A percentile compares a stretch with the other conserved stretches of the same genome.
Conservation (phyloP, 2,888 invertebrate genomes). For the Galerucella calmariensis region DNA sequence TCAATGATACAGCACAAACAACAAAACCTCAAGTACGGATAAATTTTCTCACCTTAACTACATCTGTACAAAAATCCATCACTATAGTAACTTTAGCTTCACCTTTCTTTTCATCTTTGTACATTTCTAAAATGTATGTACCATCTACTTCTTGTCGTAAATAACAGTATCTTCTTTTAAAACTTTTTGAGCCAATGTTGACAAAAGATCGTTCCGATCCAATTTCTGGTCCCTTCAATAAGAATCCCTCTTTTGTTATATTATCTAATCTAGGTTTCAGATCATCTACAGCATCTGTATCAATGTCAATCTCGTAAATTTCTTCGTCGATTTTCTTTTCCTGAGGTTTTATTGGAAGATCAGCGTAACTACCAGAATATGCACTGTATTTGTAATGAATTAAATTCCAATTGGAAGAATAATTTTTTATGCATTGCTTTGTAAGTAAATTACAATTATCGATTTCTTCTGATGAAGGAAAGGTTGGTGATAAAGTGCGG, state of each 20-base stretch:
- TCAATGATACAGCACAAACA: background rate
- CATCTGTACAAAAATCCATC: conserved; percentile 93
- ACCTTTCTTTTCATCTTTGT: conserved; percentile 92
- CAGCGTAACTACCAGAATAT: conserved; percentile 88
- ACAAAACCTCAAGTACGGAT: too few relatives aligned
- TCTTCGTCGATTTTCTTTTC: conserved; percentile 79
- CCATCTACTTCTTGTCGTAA: conserved; percentile 91
- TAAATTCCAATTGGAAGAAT: conserved; percentile 89
- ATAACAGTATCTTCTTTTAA: conserved; percentile 90
- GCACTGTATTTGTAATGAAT: conserved; percentile 91
- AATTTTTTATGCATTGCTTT: conserved; percentile 77
- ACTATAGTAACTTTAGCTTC: conserved; percentile 93
- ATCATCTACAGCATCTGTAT: conserved; percentile 83
- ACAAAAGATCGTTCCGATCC: conserved; percentile 91
- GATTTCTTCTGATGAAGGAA: conserved; percentile 59
- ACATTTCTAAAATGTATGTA: conserved; percentile 89
- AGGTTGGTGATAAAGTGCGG: conserved; percentile 76
- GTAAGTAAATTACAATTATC: conserved; percentile 73
- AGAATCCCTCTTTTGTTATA: conserved; percentile 89
- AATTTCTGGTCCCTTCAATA: conserved; percentile 92
- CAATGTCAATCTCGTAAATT: conserved; percentile 90
- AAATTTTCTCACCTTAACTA: conserved; percentile 73
- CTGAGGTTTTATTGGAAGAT: conserved; percentile 80
- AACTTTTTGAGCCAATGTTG: conserved; percentile 91
- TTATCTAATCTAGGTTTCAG: conserved; percentile 76